Percentiles rank a stretch among this genome's conserved stretches.
These are phyloP conservation scores for Azemiops feae DNA, from an alignment of 2,113 vertebrate genomes.

Conservation along the genomic window DNA sequence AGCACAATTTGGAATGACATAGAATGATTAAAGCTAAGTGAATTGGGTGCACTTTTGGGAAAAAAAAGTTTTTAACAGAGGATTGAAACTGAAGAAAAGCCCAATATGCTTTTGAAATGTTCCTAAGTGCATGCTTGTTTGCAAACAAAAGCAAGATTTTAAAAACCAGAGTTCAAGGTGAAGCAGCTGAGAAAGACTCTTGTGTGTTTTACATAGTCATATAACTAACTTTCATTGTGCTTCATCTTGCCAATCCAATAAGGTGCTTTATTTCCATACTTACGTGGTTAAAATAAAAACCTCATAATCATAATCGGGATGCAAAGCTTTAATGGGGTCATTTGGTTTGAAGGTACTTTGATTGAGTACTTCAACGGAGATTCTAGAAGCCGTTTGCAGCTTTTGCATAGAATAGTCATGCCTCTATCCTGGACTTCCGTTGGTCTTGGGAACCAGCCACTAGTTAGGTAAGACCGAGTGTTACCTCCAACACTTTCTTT, in stretches of 20 bases:
- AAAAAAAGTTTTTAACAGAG: not conserved
- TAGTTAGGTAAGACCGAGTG: too few species aligned
- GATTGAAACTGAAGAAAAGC: not conserved
- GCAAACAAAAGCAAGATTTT: not conserved
- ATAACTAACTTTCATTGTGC: not conserved
- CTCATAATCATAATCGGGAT: not conserved
- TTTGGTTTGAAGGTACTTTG: not conserved
- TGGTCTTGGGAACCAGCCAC: too few species aligned
- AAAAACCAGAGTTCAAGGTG: not conserved
- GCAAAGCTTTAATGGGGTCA: not conserved
- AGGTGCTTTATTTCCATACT: not conserved
- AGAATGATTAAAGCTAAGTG: not conserved
- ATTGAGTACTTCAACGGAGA: not conserved
- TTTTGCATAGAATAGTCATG: too few species aligned
- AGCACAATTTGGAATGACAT: not conserved
- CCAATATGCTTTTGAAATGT: not conserved
- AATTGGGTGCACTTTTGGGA: not conserved
- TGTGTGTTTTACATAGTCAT: not conserved
- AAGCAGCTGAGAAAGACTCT: not conserved
- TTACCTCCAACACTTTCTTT: too few species aligned
- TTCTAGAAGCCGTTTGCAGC: not conserved
- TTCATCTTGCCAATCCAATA: not conserved
- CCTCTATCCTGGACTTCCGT: too few species aligned
- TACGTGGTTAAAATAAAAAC: not conserved
- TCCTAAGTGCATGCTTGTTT: not conserved